phyloP scores from a whole-genome alignment of 2,113 vertebrate genomes.

The Benitochromis conjunctus region DNA sequence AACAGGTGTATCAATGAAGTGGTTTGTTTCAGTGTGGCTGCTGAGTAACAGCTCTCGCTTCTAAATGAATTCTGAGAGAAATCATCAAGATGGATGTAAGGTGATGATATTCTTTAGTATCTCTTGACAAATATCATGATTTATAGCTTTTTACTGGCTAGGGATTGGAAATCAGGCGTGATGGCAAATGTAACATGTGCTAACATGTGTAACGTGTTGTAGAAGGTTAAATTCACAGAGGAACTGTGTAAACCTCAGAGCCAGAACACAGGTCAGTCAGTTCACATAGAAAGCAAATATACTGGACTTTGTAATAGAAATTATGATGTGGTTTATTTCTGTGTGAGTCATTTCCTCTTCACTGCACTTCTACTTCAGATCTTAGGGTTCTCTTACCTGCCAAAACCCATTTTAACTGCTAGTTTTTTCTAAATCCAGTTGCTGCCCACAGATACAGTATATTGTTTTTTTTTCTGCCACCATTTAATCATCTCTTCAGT shows the following conservation, averaged over 20 bases:
- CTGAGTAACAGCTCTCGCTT: not conserved
- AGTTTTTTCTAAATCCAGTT: not conserved
- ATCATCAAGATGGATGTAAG: not conserved
- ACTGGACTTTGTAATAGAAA: too few relatives aligned
- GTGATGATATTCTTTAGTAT: not conserved
- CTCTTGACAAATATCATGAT: not conserved
- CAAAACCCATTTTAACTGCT: not conserved
- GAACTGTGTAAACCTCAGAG: not conserved
- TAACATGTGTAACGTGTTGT: too few relatives aligned
- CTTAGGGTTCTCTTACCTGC: not conserved
- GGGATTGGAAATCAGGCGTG: too few relatives aligned
- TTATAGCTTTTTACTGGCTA: not conserved
- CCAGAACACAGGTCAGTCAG: not conserved
- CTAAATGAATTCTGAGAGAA: not conserved
- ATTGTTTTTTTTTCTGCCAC: not conserved
- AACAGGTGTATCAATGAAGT: too few relatives aligned
- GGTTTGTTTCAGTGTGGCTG: not conserved
- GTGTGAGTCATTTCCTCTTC: too few relatives aligned
- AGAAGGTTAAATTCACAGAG: not conserved
- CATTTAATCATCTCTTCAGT: not conserved
- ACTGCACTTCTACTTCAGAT: not conserved
- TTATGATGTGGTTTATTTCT: too few relatives aligned
- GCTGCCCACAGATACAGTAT: not conserved
- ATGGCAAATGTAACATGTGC: too few relatives aligned
- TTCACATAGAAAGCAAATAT: too few relatives aligned